phyloP scores from a whole-genome alignment of 2,888 invertebrate genomes.

The Hydraecia micacea region DNA sequence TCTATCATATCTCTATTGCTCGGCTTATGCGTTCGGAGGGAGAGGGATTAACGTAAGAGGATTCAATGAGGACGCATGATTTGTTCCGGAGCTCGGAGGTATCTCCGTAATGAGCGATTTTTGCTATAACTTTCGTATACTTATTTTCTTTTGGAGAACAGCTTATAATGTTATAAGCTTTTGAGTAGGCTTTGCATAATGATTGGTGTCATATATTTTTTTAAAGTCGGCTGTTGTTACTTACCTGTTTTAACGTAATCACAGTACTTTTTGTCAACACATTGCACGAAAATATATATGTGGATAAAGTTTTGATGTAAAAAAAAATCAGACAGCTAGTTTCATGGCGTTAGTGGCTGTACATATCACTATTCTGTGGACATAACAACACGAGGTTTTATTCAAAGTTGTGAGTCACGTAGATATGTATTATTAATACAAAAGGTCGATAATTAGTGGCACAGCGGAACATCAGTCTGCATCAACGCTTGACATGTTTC shows the following conservation, averaged over 20 bases:
- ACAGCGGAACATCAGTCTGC: slow-evolving; percentile 79
- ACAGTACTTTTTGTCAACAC: not conserved
- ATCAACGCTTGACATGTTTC: slow-evolving; percentile 86
- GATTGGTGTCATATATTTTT: not conserved
- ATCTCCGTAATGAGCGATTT: slow-evolving; percentile 80
- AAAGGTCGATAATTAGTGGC: slow-evolving; percentile 84
- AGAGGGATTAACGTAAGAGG: slow-evolving; percentile 86
- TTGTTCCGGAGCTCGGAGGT: slow-evolving; percentile 82
- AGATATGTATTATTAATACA: slow-evolving; percentile 69
- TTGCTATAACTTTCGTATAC: slow-evolving; percentile 74
- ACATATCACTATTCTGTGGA: slow-evolving; percentile 26
- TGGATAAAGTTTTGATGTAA: not conserved
- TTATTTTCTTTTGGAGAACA: slow-evolving; percentile 62
- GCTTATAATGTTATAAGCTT: slow-evolving; percentile 30
- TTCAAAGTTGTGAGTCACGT: slow-evolving; percentile 55
- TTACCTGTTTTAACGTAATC: not conserved
- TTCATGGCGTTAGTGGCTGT: not conserved
- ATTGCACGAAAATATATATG: not conserved
- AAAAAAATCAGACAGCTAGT: not conserved
- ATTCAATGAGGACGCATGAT: slow-evolving; percentile 87
- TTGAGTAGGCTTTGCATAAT: slow-evolving; percentile 12
- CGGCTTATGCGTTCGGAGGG: slow-evolving; percentile 79
- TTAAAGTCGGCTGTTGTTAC: not conserved
- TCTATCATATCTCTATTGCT: slow-evolving; percentile 89
- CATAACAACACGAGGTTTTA: slow-evolving; percentile 33